These are phyloP conservation scores for Dryobota labecula DNA, from an alignment of 2,888 invertebrate genomes.

Conservation along the genomic window DNA sequence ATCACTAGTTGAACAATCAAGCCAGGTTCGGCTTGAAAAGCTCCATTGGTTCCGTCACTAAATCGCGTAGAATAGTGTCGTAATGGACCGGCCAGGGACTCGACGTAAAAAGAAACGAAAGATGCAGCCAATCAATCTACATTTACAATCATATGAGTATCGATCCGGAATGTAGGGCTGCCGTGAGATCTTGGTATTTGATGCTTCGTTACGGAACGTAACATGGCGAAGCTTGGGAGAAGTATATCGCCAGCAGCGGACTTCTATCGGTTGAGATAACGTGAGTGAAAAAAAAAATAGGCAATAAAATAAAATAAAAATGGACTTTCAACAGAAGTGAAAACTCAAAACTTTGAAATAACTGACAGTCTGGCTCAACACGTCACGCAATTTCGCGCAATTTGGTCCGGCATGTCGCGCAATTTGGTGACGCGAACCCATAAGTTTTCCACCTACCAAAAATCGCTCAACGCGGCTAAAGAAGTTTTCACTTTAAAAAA, in stretches of 20 bases:
- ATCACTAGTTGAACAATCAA: slow-evolving; percentile 53
- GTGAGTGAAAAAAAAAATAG: background rate
- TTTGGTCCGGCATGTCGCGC: no score
- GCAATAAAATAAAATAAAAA: no score
- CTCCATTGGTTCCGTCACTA: slow-evolving; percentile 68
- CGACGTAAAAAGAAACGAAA: slow-evolving; percentile 83
- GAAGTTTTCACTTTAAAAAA: no score
- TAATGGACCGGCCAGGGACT: slow-evolving; percentile 79
- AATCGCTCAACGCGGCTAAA: no score
- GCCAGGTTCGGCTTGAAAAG: slow-evolving; percentile 46
- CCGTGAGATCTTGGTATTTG: slow-evolving; percentile 70
- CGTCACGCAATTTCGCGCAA: no score
- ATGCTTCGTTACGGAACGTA: background rate
- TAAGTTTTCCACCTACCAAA: no score
- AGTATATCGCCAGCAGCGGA: no score
- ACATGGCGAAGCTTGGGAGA: no score
- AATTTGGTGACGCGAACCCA: no score
- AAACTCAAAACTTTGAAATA: no score
- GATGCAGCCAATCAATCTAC: slow-evolving; percentile 88
- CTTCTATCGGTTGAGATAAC: background rate
- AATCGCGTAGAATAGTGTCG: slow-evolving; percentile 81
- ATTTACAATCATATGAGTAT: slow-evolving; percentile 90
- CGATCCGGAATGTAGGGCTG: slow-evolving; percentile 72
- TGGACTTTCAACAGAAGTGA: no score
- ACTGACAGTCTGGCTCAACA: no score